Evolutionary conservation across 1,140 invertebrate genomes (phyloP), one percentile per base, ranked within the genome.

Genomic region (Aphelenchoides fujianensis): DNA sequence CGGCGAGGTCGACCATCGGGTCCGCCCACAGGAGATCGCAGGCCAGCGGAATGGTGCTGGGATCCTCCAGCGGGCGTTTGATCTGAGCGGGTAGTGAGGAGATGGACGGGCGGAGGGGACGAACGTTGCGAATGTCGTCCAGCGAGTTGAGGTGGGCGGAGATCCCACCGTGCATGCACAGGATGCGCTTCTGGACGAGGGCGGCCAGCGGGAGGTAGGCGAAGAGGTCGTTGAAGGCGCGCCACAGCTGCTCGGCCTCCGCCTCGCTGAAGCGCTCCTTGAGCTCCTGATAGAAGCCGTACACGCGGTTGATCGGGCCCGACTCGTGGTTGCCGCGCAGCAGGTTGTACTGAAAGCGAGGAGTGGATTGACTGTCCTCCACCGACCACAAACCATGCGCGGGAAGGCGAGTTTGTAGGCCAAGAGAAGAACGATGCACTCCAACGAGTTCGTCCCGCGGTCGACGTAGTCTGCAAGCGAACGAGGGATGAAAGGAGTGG

Each of bases 401-500:
- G 88, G 88, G 80, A 89, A 88, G 73, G 86, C 86, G 52, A 84
- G 82, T 68, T 80, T 84, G 79, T 89, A 89, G 23, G 88, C 87
- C 68, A 89, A 74, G n/a, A 89, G 73, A 12, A 89, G 79, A 82
- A 87, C 88, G 69, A 89, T 89, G n/a, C 88, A 84, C 88, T 89
- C 88, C 34, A 89, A 74, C 19, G 87, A 88, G 74, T 93, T 91
- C 84, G 92, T 92, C 71, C 92, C 92, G 84, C 92, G 88, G 86
- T 93, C 92, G 7, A 93, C 92, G 85, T 93, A 93, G 85, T 93
- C 92, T 72, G n/a, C n/a, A n/a, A n/a, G n/a, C n/a, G n/a, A n/a
- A n/a, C n/a, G n/a, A n/a, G n/a, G n/a, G n/a, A n/a, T n/a, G n/a
- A n/a, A n/a, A n/a, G n/a, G n/a, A n/a, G n/a, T n/a, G n/a, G n/a